These are phyloP conservation scores for Hetaerina americana DNA, from an alignment of 1,140 invertebrate genomes.

Conservation along the genomic window DNA sequence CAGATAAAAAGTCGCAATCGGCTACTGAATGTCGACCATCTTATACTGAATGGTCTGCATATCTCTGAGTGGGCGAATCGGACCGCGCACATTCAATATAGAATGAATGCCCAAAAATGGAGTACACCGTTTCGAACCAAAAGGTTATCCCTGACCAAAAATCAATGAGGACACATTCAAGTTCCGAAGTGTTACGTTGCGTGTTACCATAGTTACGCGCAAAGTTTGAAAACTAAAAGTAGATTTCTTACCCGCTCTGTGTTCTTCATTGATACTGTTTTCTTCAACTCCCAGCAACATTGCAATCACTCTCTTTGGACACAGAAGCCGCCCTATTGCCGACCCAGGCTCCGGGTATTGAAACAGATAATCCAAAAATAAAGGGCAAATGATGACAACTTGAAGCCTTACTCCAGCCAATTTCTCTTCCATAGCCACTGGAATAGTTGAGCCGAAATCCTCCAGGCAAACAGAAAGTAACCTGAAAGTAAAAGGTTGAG, in stretches of 20 bases:
- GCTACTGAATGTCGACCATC: no score
- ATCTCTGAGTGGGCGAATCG: no score
- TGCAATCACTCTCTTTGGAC: slow-evolving; percentile 55
- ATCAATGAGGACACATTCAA: no score
- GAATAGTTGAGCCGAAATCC: slow-evolving; percentile 42
- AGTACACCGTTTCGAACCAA: background rate
- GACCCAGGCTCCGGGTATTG: slow-evolving; percentile 36
- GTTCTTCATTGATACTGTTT: slow-evolving; percentile 41
- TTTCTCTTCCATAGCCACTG: slow-evolving; percentile 40
- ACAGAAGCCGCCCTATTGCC: slow-evolving; percentile 45
- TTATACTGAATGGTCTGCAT: no score
- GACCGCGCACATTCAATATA: no score
- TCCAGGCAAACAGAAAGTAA: slow-evolving; percentile 57
- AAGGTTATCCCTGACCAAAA: no score
- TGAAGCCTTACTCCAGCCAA: slow-evolving; percentile 52
- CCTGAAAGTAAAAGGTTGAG: no score
- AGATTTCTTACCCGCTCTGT: slow-evolving; percentile 33
- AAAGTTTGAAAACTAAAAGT: slow-evolving; percentile 2
- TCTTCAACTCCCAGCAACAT: slow-evolving; percentile 63
- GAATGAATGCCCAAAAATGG: slow-evolving; percentile 13
- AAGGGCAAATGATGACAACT: slow-evolving; percentile 64
- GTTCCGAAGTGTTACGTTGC: no score
- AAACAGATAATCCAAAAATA: slow-evolving; percentile 45
- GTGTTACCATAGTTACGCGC: no score
- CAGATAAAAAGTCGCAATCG: no score